Base-by-base conservation (phyloP, 2,888 invertebrate species). In the Agrochola macilenta region DNA sequence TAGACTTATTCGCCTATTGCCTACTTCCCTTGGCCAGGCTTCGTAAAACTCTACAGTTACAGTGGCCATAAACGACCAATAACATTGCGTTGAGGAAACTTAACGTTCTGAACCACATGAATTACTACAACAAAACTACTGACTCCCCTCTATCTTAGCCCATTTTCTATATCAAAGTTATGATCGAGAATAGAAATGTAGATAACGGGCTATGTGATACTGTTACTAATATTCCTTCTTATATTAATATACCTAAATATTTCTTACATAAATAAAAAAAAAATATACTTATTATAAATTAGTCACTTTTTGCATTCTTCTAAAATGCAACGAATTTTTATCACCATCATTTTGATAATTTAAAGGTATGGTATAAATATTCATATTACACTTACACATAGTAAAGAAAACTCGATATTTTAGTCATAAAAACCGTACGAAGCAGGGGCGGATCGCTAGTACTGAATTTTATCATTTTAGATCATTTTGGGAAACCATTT, bases 71-170 rank as follows among this genome's bases (percentile, higher is more conserved):
- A 60, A 79, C 20, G 46, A 39, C 39, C 70, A 83, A 63, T 79
- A 79, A 66, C 11, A 79, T 69, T 65, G 57, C 39, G 23, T 39
- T 23, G 23, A 52, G 23, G 57, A 52, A 78, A 78, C 20, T 49
- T 78, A 63, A 39, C 20, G 54, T 82, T 63, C n/a, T 14, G 23
- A 82, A 57, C 78, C 49, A 66, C 49, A 77, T 39, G 26, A 61
- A 82, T 52, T 58, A 57, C n/a, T 49, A 64, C 63, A 64, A 12
- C 49, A 58, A 52, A 78, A 64, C 43, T 35, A 43, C 23, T 43
- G 26, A 20, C 49, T 64, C 58, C 49, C 78, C 35, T 14, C 39
- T 43, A 23, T 77, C 9, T 30, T 68, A 26, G 30, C 12, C 14
- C 12, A 58, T 65, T 82, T 81, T 76, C 35, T 9, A 11, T 26